Conservation (phyloP, 2,797 vertebrate species). For the Molossus molossus region DNA sequence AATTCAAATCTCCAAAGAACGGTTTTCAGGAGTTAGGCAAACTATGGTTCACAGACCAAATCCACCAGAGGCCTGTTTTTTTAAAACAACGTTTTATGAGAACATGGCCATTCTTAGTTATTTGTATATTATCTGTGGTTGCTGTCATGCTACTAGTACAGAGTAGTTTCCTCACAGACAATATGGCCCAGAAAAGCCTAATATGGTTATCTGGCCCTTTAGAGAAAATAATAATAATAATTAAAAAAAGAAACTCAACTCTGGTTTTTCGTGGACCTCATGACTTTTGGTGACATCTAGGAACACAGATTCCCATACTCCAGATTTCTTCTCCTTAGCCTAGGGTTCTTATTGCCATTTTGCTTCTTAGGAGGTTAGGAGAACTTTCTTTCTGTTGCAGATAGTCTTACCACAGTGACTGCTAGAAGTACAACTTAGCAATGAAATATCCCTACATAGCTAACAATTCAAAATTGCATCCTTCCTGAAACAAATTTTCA, state of each 20-base stretch:
- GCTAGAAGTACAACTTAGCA: neutral
- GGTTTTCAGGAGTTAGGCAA: constrained; percentile 54
- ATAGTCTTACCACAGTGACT: neutral
- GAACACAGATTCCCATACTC: neutral
- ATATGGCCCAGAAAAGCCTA: neutral
- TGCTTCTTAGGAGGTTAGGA: constrained; percentile 12
- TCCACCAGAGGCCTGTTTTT: constrained; percentile 22
- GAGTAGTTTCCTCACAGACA: neutral
- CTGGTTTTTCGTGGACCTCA: neutral
- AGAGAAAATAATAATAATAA: neutral
- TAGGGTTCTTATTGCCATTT: neutral
- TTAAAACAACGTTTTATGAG: constrained; percentile 24
- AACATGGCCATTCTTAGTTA: neutral
- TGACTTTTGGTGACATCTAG: neutral
- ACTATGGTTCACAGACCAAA: constrained; percentile 33
- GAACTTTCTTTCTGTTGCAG: constrained; percentile 55
- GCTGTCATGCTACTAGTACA: neutral
- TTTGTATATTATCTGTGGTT: neutral
- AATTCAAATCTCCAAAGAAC: constrained; percentile 61
- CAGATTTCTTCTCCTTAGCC: neutral
- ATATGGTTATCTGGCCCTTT: neutral
- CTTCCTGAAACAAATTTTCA: constrained; percentile 36
- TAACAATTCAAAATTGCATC: constrained; percentile 47
- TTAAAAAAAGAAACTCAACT: neutral
- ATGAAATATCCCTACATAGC: neutral